Conservation (phyloP, 2,888 invertebrate species). For the Tinea trinotella region DNA sequence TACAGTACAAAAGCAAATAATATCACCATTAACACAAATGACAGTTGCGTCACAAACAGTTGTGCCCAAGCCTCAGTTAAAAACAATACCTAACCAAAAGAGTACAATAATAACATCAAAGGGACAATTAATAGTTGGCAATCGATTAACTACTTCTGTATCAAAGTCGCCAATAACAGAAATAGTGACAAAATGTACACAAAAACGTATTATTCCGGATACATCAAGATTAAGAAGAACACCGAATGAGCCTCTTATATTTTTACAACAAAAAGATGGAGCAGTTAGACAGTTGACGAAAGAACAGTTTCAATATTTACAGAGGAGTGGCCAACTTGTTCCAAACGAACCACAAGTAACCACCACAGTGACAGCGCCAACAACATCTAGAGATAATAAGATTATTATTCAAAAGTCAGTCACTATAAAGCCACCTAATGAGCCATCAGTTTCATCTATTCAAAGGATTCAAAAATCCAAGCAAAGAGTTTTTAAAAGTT, state of each 20-base stretch:
- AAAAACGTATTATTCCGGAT: slow-evolving; percentile 47
- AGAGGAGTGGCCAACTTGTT: slow-evolving; percentile 60
- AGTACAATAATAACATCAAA: slow-evolving; percentile 71
- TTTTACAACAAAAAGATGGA: slow-evolving; percentile 63
- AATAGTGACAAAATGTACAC: slow-evolving; percentile 36
- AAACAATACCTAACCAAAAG: slow-evolving; percentile 49
- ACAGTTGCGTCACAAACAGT: slow-evolving; percentile 29
- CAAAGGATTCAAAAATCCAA: slow-evolving; percentile 39
- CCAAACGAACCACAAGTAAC: slow-evolving; percentile 27
- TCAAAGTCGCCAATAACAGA: slow-evolving; percentile 63
- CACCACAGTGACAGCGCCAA: slow-evolving; percentile 21
- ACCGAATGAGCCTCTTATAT: slow-evolving; percentile 51
- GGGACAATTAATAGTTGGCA: slow-evolving; percentile 66
- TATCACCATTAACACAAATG: background rate
- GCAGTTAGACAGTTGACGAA: slow-evolving; percentile 61
- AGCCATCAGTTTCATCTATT: slow-evolving; percentile 32
- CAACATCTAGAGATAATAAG: slow-evolving; percentile 40
- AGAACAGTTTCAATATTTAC: slow-evolving; percentile 65
- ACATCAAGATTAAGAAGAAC: slow-evolving; percentile 53
- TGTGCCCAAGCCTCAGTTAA: background rate
- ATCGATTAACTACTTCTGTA: slow-evolving; percentile 53
- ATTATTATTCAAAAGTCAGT: slow-evolving; percentile 47
- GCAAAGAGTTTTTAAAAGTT: slow-evolving; percentile 37
- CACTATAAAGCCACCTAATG: slow-evolving; percentile 34
- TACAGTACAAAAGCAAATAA: background rate